Percentiles rank a stretch among this genome's conserved stretches.
phyloP scores from a whole-genome alignment of 1,140 invertebrate species.

The Bombus confusus region DNA sequence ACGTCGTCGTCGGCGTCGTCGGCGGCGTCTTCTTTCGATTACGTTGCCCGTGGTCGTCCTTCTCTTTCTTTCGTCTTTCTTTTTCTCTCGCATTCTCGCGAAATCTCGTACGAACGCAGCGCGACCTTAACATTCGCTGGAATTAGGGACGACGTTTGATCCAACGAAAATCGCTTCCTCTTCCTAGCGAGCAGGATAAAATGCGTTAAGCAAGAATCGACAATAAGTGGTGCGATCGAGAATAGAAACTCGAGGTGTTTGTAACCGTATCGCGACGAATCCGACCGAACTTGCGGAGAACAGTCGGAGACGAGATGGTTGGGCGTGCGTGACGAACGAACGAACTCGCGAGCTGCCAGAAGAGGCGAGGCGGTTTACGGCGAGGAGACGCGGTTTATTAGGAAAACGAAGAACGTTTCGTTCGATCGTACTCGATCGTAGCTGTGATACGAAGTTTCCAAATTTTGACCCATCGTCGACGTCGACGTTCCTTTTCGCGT shows the following conservation, averaged over 20 bases:
- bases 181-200: neutral
- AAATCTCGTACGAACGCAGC: neutral
- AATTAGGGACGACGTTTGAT: neutral
- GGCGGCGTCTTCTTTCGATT: neutral
- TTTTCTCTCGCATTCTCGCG: neutral
- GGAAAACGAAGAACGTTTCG: too few species aligned
- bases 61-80: neutral
- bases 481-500: too few species aligned
- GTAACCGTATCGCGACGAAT: neutral
- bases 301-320: neutral
- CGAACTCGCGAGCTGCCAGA: too few species aligned
- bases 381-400: too few species aligned
- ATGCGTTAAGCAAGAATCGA: conserved; percentile 16
- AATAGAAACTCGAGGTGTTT: neutral
- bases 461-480: neutral
- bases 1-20: too few species aligned
- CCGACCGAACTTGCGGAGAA: conserved; percentile 9
- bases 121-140: neutral
- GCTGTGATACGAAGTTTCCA: neutral
- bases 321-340: neutral
- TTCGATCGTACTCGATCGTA: too few species aligned
- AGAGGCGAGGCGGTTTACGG: too few species aligned
- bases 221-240: conserved; percentile 3
- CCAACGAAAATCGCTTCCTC: neutral
- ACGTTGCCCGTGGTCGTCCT: neutral